These are phyloP conservation scores for Schizothorax lantsangensis DNA, from an alignment of 2,797 vertebrate species.

Conservation along the genomic window DNA sequence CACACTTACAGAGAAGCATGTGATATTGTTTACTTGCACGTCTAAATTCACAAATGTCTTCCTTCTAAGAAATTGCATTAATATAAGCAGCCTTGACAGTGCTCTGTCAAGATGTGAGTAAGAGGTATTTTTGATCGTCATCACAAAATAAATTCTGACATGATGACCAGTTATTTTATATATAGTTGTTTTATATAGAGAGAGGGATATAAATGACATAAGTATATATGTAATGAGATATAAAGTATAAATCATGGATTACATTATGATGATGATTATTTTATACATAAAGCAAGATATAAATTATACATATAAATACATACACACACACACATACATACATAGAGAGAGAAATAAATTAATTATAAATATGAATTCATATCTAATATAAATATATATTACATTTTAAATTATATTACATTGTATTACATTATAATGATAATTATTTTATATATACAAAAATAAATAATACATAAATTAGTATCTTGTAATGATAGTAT, in stretches of 20 bases:
- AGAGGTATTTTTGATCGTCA: not conserved
- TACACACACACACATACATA: too few relatives aligned
- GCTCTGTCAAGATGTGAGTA: not conserved
- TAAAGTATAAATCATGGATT: not conserved
- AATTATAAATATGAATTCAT: too few relatives aligned
- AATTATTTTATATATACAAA: too few relatives aligned
- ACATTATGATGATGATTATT: not conserved
- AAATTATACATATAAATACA: not conserved
- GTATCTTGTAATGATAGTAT: not conserved
- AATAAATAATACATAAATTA: too few relatives aligned
- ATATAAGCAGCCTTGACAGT: not conserved
- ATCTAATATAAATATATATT: too few relatives aligned
- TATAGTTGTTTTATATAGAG: not conserved
- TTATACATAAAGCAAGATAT: not conserved
- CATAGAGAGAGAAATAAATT: too few relatives aligned
- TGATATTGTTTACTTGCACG: not conserved
- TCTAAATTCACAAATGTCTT: constrained; percentile 2
- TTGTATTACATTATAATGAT: too few relatives aligned
- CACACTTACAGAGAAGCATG: constrained; percentile 19
- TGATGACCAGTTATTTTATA: not conserved
- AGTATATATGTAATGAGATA: not conserved
- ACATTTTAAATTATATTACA: too few relatives aligned
- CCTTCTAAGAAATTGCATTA: not conserved
- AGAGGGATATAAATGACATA: not conserved
- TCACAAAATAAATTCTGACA: not conserved